Conservation (phyloP, 1,140 invertebrate genomes). For the Aethina tumida region DNA sequence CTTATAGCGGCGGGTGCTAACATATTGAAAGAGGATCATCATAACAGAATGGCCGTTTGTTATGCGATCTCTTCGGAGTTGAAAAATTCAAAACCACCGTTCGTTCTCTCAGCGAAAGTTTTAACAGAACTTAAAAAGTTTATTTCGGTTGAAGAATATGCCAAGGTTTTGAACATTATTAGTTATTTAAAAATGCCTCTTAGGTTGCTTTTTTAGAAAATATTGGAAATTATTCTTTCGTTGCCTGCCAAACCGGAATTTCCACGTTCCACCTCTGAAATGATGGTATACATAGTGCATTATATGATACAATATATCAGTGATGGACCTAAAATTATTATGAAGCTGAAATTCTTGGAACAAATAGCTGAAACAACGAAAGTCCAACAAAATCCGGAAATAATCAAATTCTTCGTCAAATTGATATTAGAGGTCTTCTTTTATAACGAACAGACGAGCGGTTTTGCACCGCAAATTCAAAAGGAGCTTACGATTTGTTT, state of each 20-base stretch:
- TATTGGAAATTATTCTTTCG: slow-evolving; percentile 7
- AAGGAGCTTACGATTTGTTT: slow-evolving; percentile 11
- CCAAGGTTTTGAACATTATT: slow-evolving; percentile 8
- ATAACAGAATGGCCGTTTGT: slow-evolving; percentile 32
- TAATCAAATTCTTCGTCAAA: slow-evolving; percentile 15
- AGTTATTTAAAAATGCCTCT: slow-evolving; percentile 2
- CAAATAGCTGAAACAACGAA: slow-evolving; percentile 2
- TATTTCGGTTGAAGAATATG: slow-evolving; percentile 10
- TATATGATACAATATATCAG: slow-evolving; percentile 15
- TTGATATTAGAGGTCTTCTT: slow-evolving; percentile 16
- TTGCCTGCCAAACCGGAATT: slow-evolving; percentile 13
- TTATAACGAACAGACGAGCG: slow-evolving; percentile 14
- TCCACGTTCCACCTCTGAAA: slow-evolving; percentile 12
- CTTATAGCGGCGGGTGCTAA: slow-evolving; percentile 24
- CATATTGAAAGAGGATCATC: slow-evolving; percentile 26
- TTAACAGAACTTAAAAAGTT: slow-evolving; percentile 16
- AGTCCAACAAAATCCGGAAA: no score
- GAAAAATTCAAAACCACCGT: slow-evolving; percentile 14
- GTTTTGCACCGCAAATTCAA: slow-evolving; percentile 10
- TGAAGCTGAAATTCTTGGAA: slow-evolving; percentile 13
- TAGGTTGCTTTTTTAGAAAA: slow-evolving; percentile 12
- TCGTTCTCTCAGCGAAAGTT: slow-evolving; percentile 18
- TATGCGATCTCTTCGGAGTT: slow-evolving; percentile 26
- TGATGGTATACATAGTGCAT: slow-evolving; percentile 14
- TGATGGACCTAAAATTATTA: slow-evolving; percentile 18